Conservation (phyloP, 2,113 vertebrate genomes). For the Xyliphius kryptos region DNA sequence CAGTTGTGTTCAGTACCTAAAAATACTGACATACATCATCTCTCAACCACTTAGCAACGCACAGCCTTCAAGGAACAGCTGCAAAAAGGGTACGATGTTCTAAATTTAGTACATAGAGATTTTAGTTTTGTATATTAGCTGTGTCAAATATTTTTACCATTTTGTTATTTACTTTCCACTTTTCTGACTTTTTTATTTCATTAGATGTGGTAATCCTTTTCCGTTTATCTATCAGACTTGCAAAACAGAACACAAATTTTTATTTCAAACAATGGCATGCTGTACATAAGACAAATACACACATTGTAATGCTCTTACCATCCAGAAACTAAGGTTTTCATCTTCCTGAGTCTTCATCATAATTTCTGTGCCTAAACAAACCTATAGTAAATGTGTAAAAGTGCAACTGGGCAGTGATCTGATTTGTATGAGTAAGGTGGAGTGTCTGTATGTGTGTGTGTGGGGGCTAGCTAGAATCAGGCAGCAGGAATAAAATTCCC, state of each 20-base stretch:
- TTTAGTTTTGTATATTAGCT: no score
- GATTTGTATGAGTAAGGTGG: background rate
- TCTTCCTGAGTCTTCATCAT: slow-evolving; percentile 47
- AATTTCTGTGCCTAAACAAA: slow-evolving; percentile 25
- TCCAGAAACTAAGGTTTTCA: slow-evolving; percentile 69
- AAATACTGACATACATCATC: no score
- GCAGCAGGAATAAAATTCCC: slow-evolving; percentile 67
- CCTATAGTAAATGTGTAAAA: background rate
- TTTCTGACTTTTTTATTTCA: no score
- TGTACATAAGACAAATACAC: background rate
- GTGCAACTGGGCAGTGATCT: background rate
- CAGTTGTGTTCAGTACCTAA: no score
- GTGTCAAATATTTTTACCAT: no score
- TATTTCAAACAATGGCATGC: background rate
- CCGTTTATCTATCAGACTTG: background rate
- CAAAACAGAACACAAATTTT: background rate
- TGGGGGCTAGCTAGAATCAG: slow-evolving; percentile 47
- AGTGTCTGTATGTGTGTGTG: background rate
- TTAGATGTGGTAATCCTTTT: no score
- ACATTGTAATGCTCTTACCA: slow-evolving; percentile 55
- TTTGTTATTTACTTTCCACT: no score
- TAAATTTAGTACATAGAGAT: no score
- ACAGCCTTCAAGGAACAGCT: no score
- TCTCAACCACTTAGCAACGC: no score
- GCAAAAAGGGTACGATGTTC: no score